Evolutionary conservation across 2,113 vertebrate genomes (phyloP), one percentile per base, ranked within the genome.

Genomic region (Lophius piscatorius): DNA sequence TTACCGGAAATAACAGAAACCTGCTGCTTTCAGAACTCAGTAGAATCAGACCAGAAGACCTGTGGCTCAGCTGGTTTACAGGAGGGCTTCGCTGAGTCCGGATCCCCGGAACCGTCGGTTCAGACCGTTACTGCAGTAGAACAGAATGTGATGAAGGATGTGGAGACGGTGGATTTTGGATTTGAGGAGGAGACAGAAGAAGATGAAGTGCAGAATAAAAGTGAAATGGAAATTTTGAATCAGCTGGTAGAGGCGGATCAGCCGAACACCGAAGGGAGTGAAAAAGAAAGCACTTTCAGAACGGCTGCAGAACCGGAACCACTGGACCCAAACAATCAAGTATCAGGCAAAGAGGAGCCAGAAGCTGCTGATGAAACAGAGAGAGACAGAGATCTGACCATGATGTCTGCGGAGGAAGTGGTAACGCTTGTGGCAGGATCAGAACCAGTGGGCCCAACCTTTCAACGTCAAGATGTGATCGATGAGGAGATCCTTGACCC

Each of bases 401-500:
- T 10, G 14, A 41, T 20, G 9, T 44, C 49, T 57, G 5, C 9
- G 36, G 63, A 54, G 2, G 20, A 21, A 39, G 34, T 13, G 6
- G 3, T 2, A 54, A 36, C 31, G 26, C 24, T 14, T 29, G 26
- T 9, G 18, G 26, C 26, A 8, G 61, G 67, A 26, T 41, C 52
- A 21, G 57, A 35, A 44, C 12, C 39, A 10, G 26, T 38, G 1
- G 6, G 18, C 38, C 8, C 36, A 5, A 8, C 16, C 5, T 16
- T 2, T 44, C 48, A n/a, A 62, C 9, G 2, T 48, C 42, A 40
- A n/a, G 63, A 73, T 20, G 49, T 80, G 31, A 80, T 63, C 13
- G 72, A 72, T 26, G 71, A 79, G n/a, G 74, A 84, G 28, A 71
- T 67, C 47, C 70, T 75, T 9, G 76, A 85, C 29, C 74, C 68